These are phyloP conservation scores for Agraylea sexmaculata DNA, from an alignment of 1,140 invertebrate genomes.

Conservation along the genomic window DNA sequence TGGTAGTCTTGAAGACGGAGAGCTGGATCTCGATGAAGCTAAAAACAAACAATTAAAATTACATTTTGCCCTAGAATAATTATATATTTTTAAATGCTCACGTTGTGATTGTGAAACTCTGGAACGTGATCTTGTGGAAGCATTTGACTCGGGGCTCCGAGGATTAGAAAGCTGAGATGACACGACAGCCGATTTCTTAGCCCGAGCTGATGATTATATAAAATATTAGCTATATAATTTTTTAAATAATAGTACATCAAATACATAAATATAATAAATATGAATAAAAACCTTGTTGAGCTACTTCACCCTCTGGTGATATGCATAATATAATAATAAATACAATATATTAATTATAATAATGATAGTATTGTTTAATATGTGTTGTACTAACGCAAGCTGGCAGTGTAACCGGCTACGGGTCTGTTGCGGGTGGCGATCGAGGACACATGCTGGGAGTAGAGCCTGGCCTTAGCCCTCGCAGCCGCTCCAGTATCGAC, in stretches of 20 bases:
- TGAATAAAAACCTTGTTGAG: conserved; percentile 38
- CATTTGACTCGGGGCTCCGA: conserved; percentile 55
- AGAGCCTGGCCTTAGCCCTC: too few relatives aligned
- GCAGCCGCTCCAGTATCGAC: too few relatives aligned
- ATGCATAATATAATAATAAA: conserved; percentile 11
- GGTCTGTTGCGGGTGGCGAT: conserved; percentile 62
- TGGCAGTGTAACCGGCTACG: conserved; percentile 54
- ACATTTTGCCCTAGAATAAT: neutral
- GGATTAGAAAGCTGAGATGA: conserved; percentile 33
- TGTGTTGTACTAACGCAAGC: conserved; percentile 67
- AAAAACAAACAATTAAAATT: conserved; percentile 18
- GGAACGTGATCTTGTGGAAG: conserved; percentile 41
- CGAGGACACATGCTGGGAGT: too few relatives aligned
- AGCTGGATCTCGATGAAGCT: conserved; percentile 77
- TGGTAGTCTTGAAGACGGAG: conserved; percentile 70
- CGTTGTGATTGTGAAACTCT: conserved; percentile 85
- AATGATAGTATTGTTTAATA: too few relatives aligned
- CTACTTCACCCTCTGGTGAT: conserved; percentile 41
- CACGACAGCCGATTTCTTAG: conserved; percentile 41
- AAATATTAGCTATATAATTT: too few relatives aligned
- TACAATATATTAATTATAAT: neutral
- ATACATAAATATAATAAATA: conserved; percentile 2
- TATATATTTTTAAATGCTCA: conserved; percentile 42
- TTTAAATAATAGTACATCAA: neutral
- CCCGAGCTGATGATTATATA: too few relatives aligned